Evolutionary conservation across 2,797 vertebrate genomes (phyloP).

Genomic region (Enteromius treurensis): DNA sequence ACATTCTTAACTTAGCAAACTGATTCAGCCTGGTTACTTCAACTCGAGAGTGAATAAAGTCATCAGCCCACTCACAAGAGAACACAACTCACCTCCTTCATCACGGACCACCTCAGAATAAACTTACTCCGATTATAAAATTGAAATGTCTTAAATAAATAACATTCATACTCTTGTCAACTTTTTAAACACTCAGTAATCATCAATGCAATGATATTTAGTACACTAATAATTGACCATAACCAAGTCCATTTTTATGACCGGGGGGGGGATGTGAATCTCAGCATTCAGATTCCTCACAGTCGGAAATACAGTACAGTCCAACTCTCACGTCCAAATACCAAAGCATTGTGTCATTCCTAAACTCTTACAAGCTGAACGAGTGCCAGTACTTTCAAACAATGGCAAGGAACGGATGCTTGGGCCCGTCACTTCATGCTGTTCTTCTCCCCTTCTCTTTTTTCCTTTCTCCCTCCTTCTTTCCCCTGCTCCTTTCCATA

Average conservation of each 20-base stretch:
- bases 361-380: slow-evolving; percentile 56
- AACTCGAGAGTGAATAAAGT: slow-evolving; percentile 36
- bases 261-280: slow-evolving; percentile 46
- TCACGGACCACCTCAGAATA: neutral
- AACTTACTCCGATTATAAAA: neutral
- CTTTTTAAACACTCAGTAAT: neutral
- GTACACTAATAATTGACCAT: neutral
- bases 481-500: slow-evolving; percentile 57
- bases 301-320: slow-evolving; percentile 41
- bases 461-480: slow-evolving; percentile 37
- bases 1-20: slow-evolving; percentile 50
- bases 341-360: slow-evolving; percentile 59
- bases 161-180: neutral
- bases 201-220: neutral
- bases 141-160: neutral
- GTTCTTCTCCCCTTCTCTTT: slow-evolving; percentile 37
- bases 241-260: slow-evolving; percentile 1
- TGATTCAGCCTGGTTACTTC: slow-evolving; percentile 55
- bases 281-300: slow-evolving; percentile 47
- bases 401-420: slow-evolving; percentile 63
- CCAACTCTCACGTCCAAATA: slow-evolving; percentile 52
- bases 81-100: neutral
- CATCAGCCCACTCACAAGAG: neutral
- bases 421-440: slow-evolving; percentile 19
- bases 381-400: slow-evolving; percentile 64